These are phyloP conservation scores for Myanophis thanlyinensis DNA, from an alignment of 2,113 vertebrate genomes.

Conservation along the genomic window DNA sequence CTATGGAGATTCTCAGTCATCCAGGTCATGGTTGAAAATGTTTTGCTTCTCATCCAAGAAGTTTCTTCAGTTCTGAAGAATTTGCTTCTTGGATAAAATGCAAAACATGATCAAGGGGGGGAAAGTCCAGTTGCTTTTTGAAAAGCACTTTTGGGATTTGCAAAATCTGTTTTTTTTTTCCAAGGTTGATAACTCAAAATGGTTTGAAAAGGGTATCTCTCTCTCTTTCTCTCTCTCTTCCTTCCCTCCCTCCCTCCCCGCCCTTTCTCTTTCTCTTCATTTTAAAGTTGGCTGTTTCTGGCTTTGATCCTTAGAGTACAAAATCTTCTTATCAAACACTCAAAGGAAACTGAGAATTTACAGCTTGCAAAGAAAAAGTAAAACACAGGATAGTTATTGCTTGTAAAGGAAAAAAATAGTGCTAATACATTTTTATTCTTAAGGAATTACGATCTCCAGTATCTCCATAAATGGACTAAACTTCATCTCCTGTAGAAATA, in stretches of 20 bases:
- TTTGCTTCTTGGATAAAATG: no score
- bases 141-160: not conserved
- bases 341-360: not conserved
- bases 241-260: no score
- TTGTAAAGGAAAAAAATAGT: not conserved
- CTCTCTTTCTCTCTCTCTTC: not conserved
- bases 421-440: not conserved
- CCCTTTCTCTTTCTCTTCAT: not conserved
- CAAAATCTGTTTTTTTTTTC: not conserved
- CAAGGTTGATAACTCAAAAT: constrained; percentile 45
- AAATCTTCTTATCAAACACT: accelerated
- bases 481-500: not conserved
- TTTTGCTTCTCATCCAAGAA: not conserved
- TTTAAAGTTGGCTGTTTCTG: not conserved
- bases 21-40: not conserved
- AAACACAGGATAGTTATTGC: accelerated
- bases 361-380: not conserved
- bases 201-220: constrained; percentile 30
- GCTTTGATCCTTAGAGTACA: not conserved
- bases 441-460: not conserved
- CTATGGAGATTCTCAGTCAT: not conserved
- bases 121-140: not conserved
- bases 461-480: not conserved
- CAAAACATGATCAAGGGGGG: no score
- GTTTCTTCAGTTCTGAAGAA: no score